phyloP scores from a whole-genome alignment of 2,797 vertebrate genomes.

The Hippopotamyrus pictus region DNA sequence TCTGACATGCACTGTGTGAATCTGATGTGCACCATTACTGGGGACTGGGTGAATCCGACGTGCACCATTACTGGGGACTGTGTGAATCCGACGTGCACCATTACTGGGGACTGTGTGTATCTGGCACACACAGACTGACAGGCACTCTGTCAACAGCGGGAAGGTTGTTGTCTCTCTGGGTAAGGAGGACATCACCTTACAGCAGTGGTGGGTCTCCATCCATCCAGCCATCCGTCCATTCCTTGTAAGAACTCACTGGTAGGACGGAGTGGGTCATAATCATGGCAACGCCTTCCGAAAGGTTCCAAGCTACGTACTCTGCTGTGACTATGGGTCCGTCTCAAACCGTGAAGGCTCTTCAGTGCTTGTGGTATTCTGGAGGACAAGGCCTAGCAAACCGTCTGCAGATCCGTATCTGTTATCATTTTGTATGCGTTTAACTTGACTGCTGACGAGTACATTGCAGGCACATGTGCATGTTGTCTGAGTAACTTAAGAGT shows the following conservation, averaged over 20 bases:
- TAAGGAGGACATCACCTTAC: neutral
- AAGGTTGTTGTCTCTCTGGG: neutral
- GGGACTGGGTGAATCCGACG: neutral
- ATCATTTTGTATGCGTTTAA: neutral
- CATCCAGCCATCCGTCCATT: neutral
- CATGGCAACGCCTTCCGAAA: neutral
- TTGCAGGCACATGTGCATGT: neutral
- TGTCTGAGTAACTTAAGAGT: neutral
- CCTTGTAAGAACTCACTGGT: neutral
- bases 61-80: neutral
- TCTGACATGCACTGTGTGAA: no score
- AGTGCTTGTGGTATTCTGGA: neutral
- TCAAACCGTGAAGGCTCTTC: neutral
- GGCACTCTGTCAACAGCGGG: neutral
- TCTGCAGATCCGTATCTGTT: neutral
- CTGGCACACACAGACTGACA: neutral
- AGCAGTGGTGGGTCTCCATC: neutral
- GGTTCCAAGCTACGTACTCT: neutral
- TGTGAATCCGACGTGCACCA: neutral
- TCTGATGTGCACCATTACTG: no score
- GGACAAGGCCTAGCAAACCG: neutral
- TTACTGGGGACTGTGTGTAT: neutral
- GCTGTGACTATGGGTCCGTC: neutral
- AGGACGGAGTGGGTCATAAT: neutral
- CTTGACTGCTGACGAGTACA: neutral